Conservation (phyloP, 2,888 invertebrate species). For the Brachyopa scutellaris region DNA sequence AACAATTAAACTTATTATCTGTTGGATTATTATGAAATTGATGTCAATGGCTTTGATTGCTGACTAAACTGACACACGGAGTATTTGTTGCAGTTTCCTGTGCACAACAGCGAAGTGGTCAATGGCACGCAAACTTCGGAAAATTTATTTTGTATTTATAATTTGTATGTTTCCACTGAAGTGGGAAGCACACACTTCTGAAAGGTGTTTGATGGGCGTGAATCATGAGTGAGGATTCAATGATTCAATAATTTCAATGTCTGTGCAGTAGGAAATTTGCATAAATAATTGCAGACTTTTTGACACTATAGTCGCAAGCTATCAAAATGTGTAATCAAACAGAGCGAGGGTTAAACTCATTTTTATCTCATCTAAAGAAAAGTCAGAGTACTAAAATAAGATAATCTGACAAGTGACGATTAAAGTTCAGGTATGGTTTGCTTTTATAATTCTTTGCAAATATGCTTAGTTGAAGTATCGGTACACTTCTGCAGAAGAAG, state of each 20-base stretch:
- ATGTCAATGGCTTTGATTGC: constrained; percentile 51
- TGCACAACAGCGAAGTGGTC: not conserved
- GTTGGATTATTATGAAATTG: constrained; percentile 22
- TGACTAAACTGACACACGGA: constrained; percentile 35
- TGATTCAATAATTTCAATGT: not conserved
- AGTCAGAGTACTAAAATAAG: too few relatives aligned
- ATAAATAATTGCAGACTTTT: too few relatives aligned
- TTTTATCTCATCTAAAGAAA: too few relatives aligned
- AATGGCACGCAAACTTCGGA: constrained; percentile 3
- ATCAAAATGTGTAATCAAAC: too few relatives aligned
- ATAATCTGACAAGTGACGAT: too few relatives aligned
- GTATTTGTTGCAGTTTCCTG: constrained; percentile 7
- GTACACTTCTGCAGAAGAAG: too few relatives aligned
- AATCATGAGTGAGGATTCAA: not conserved
- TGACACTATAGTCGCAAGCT: too few relatives aligned
- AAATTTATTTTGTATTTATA: not conserved
- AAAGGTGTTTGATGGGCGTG: constrained; percentile 2
- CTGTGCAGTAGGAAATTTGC: too few relatives aligned
- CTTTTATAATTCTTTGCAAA: too few relatives aligned
- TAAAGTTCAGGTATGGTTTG: too few relatives aligned
- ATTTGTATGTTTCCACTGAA: constrained; percentile 2
- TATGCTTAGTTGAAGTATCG: too few relatives aligned
- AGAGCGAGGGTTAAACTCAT: too few relatives aligned
- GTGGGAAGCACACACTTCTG: not conserved
- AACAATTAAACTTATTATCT: constrained; percentile 58